Conservation (phyloP, 2,113 vertebrate genomes). For the Hemiscyllium ocellatum region DNA sequence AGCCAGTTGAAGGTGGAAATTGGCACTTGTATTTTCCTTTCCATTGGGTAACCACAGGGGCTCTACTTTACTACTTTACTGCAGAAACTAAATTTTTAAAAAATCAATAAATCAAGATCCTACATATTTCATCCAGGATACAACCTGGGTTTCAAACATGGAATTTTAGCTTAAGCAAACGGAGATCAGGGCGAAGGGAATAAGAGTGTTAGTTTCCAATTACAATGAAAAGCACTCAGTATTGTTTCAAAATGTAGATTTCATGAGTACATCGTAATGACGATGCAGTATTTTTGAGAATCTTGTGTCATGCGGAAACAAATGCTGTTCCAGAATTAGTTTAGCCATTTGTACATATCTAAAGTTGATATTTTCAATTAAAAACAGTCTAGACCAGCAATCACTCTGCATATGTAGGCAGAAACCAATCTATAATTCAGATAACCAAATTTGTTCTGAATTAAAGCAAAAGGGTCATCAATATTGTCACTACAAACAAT, state of each 20-base stretch:
- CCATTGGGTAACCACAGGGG: neutral
- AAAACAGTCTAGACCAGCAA: neutral
- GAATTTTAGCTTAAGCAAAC: neutral
- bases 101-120: neutral
- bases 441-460: neutral
- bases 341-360: neutral
- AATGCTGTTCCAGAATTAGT: neutral
- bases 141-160: neutral
- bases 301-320: neutral
- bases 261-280: neutral
- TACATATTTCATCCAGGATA: neutral
- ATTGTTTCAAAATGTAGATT: neutral
- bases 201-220: neutral
- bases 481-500: neutral
- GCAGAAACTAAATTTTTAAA: neutral
- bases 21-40: neutral
- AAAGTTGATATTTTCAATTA: neutral
- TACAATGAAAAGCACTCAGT: neutral
- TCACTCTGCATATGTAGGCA: neutral
- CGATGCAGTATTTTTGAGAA: neutral
- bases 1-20: neutral
- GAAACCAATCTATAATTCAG: neutral
- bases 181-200: neutral
- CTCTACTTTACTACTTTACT: neutral
- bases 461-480: neutral